These are phyloP conservation scores for Tenthredo notha DNA, from an alignment of 2,888 invertebrate species.

Conservation along the genomic window DNA sequence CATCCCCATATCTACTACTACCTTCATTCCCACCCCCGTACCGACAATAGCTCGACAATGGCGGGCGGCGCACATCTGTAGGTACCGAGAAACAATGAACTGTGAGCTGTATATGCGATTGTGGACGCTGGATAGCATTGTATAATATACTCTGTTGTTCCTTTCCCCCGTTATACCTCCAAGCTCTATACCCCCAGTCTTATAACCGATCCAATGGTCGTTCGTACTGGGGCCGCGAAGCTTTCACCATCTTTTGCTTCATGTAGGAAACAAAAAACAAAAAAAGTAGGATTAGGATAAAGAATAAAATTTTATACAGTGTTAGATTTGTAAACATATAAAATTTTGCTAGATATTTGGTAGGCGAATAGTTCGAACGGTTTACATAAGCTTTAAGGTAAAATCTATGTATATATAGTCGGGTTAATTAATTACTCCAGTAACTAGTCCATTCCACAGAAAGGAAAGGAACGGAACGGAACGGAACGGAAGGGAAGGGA, in stretches of 20 bases:
- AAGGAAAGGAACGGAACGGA: background rate
- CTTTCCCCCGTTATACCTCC: conserved; percentile 48
- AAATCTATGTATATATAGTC: background rate
- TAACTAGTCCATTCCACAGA: background rate
- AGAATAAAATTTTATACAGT: background rate
- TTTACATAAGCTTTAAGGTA: background rate
- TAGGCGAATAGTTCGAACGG: background rate
- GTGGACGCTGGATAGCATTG: conserved; percentile 76
- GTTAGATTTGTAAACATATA: background rate
- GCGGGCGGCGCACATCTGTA: conserved; percentile 73
- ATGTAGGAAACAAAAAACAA: too few species aligned
- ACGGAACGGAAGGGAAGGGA: too few species aligned
- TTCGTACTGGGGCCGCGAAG: background rate
- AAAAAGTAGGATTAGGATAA: background rate
- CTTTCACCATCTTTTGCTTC: conserved; percentile 3
- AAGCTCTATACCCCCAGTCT: background rate
- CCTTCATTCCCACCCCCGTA: conserved; percentile 53
- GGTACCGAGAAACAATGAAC: conserved; percentile 76
- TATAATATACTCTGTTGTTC: conserved; percentile 76
- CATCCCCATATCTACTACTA: too few species aligned
- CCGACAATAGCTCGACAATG: conserved; percentile 69
- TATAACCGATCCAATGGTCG: conserved; percentile 46
- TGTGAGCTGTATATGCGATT: conserved; percentile 74
- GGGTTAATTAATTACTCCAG: conserved; percentile 1
- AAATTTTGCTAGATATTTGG: background rate